These are phyloP conservation scores for Colostygia pectinataria DNA, from an alignment of 2,888 invertebrate genomes.

Conservation along the genomic window DNA sequence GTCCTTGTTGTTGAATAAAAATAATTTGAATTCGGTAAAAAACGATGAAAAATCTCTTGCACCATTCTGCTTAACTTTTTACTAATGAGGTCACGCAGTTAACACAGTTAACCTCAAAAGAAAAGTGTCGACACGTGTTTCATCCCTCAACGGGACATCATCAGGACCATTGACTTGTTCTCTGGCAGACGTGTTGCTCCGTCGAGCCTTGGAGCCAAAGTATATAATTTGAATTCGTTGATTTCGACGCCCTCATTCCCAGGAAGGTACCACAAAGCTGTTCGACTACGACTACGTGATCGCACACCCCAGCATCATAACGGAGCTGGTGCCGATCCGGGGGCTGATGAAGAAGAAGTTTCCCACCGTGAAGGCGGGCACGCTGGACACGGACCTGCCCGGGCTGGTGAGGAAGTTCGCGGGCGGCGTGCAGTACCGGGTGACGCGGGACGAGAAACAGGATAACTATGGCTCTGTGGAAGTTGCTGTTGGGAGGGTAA, in stretches of 20 bases:
- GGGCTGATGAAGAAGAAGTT: slow-evolving; percentile 91
- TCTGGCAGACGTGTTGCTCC: too few relatives aligned
- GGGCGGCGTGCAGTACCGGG: slow-evolving; percentile 87
- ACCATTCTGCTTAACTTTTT: too few relatives aligned
- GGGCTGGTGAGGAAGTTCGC: slow-evolving; percentile 85
- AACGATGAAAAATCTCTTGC: too few relatives aligned
- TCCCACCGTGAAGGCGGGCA: slow-evolving; percentile 86
- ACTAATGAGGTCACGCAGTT: too few relatives aligned
- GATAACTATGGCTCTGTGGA: slow-evolving; percentile 87
- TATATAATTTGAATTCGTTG: too few relatives aligned
- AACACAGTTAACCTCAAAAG: too few relatives aligned
- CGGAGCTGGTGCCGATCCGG: slow-evolving; percentile 88
- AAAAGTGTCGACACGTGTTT: too few relatives aligned
- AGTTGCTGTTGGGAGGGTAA: slow-evolving; percentile 87
- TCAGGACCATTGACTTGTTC: too few relatives aligned
- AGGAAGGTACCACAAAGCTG: slow-evolving; percentile 86
- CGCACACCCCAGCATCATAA: slow-evolving; percentile 90
- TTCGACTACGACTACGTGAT: slow-evolving; percentile 89
- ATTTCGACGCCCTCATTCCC: slow-evolving; percentile 21
- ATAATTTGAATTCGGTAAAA: too few relatives aligned
- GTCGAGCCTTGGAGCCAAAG: too few relatives aligned
- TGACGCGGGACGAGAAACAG: slow-evolving; percentile 86
- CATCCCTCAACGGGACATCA: too few relatives aligned
- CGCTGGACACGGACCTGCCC: slow-evolving; percentile 85
- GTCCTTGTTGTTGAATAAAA: too few relatives aligned